Evolutionary conservation across 2,888 invertebrate species (phyloP).

Genomic region (Chloroclystis v-ata): DNA sequence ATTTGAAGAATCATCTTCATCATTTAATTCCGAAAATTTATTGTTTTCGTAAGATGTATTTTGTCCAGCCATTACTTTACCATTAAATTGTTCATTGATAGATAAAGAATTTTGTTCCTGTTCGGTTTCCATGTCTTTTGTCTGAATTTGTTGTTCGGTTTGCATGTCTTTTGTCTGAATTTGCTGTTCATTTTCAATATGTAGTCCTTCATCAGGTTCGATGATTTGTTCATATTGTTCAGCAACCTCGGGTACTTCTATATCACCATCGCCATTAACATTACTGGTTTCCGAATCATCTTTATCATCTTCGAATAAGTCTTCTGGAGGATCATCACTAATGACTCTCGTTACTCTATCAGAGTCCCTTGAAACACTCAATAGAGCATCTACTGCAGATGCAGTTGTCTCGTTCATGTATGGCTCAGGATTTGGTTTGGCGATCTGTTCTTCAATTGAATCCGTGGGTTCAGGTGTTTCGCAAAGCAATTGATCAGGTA

Average conservation of each 20-base stretch:
- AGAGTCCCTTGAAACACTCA: conserved; percentile 65
- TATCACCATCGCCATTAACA: conserved; percentile 34
- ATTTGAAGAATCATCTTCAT: background rate
- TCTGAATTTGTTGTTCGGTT: conserved; percentile 3
- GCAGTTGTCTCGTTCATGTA: conserved; percentile 66
- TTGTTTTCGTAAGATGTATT: conserved; percentile 2
- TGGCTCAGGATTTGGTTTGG: conserved; percentile 36
- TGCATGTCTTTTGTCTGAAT: conserved; percentile 4
- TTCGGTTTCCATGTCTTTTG: conserved; percentile 11
- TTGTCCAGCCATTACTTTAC: background rate
- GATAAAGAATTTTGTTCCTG: conserved; percentile 6
- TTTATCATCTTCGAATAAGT: conserved; percentile 69
- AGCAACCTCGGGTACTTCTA: background rate
- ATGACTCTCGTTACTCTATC: conserved; percentile 64
- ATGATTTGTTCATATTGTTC: conserved; percentile 5
- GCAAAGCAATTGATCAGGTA: conserved; percentile 25
- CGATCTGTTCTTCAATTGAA: conserved; percentile 25
- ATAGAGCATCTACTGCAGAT: conserved; percentile 67
- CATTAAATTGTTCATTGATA: conserved; percentile 2
- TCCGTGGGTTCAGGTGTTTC: conserved; percentile 18
- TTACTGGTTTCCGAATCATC: conserved; percentile 27
- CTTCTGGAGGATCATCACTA: conserved; percentile 66
- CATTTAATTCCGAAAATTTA: background rate
- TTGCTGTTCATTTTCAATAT: conserved; percentile 13
- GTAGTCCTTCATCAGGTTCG: conserved; percentile 1